These are phyloP conservation scores for Chaetogeoica ovagalla DNA, from an alignment of 2,888 invertebrate species.

Conservation along the genomic window DNA sequence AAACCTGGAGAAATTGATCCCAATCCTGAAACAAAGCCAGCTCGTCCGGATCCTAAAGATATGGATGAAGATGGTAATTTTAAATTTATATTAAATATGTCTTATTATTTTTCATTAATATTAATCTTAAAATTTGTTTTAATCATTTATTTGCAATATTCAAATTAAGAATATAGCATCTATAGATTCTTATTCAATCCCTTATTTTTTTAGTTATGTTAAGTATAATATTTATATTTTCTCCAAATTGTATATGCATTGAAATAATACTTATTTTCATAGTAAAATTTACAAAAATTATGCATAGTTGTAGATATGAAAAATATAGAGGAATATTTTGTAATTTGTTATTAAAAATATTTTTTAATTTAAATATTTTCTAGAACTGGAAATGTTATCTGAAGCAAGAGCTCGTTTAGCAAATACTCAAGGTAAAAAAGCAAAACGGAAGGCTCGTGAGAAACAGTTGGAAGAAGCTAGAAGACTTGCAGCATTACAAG, in stretches of 20 bases:
- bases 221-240: no score
- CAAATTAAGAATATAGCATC: no score
- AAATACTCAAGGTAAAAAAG: conserved; percentile 96
- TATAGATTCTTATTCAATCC: no score
- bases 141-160: no score
- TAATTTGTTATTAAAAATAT: not conserved
- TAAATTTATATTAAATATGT: not conserved
- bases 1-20: conserved; percentile 99
- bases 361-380: conserved; percentile 55
- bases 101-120: not conserved
- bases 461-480: conserved; percentile 98
- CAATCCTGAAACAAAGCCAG: conserved; percentile 99
- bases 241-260: no score
- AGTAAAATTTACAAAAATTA: no score
- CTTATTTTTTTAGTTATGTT: no score
- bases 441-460: conserved; percentile 92
- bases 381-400: conserved; percentile 97
- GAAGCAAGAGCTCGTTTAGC: conserved; percentile 97
- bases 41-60: conserved; percentile 97
- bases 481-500: conserved; percentile 89
- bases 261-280: no score
- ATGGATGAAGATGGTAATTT: conserved; percentile 98
- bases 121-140: no score
- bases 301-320: no score
- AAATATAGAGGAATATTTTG: not conserved